Conservation (phyloP, 2,113 vertebrate species). For the Epinephelus cyanopodus region DNA sequence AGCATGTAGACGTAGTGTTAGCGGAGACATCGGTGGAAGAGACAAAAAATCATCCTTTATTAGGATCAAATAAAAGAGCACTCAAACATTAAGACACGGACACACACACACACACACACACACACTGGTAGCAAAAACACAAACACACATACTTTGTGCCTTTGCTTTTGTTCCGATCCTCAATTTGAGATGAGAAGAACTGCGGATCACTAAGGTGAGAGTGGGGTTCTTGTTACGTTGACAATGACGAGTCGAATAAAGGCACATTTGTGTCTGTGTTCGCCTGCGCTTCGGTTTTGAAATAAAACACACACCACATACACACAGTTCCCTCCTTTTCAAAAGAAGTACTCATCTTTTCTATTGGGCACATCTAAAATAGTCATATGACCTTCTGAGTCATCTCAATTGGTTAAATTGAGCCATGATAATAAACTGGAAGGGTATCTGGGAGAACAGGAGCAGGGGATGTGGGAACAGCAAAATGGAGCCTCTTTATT, state of each 20-base stretch:
- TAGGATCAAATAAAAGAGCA: constrained; percentile 19
- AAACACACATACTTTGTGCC: not conserved
- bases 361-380: constrained; percentile 14
- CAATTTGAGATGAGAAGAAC: constrained; percentile 26
- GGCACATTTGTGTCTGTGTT: not conserved
- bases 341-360: constrained; percentile 5
- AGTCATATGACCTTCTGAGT: constrained; percentile 14
- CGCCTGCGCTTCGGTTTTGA: not conserved
- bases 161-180: constrained; percentile 23
- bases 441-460: not conserved
- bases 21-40: constrained; percentile 10
- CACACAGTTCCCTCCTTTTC: not conserved
- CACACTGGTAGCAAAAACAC: not conserved
- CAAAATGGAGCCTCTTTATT: constrained; percentile 37
- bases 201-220: constrained; percentile 47
- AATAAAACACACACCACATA: not conserved
- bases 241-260: constrained; percentile 50
- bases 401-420: constrained; percentile 24
- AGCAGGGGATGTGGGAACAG: constrained; percentile 6
- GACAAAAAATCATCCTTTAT: not conserved
- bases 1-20: constrained; percentile 18
- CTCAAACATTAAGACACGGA: not conserved
- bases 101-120: not conserved
- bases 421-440: constrained; percentile 27
- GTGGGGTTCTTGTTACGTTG: constrained; percentile 50